Conservation (phyloP, 2,113 vertebrate species). For the Scortum barcoo region DNA sequence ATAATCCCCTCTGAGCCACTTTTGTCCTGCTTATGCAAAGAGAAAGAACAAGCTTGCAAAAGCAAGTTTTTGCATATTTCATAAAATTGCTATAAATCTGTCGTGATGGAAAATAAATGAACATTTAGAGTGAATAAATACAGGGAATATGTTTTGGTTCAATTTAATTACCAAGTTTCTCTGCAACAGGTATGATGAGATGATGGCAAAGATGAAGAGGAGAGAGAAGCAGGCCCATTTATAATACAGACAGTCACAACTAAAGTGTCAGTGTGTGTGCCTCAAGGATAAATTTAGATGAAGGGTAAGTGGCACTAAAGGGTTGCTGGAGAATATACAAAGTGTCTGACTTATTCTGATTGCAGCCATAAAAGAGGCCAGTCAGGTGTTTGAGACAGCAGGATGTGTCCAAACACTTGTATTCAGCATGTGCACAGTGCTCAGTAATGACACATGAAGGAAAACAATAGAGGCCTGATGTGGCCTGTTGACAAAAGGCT, state of each 20-base stretch:
- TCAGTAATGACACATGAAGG: slow-evolving; percentile 1
- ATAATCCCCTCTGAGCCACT: background rate
- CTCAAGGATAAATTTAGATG: background rate
- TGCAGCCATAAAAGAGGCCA: slow-evolving; percentile 1
- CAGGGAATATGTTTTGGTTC: background rate
- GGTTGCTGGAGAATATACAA: background rate
- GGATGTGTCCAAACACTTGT: slow-evolving; percentile 39
- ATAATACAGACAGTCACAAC: background rate
- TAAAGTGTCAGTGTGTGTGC: background rate
- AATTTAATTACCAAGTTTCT: too few relatives aligned
- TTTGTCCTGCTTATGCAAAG: too few relatives aligned
- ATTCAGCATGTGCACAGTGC: background rate
- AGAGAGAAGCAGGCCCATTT: background rate
- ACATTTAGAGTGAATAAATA: background rate
- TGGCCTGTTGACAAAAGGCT: slow-evolving; percentile 12
- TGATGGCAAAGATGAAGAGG: background rate
- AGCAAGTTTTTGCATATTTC: slow-evolving; percentile 13
- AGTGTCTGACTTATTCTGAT: background rate
- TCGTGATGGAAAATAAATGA: background rate
- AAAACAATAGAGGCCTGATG: slow-evolving; percentile 17
- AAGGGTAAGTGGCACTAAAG: background rate
- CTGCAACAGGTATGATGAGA: background rate
- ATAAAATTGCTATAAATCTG: slow-evolving; percentile 6
- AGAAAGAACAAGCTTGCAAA: background rate
- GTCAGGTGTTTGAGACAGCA: slow-evolving; percentile 43